Conservation (phyloP, 2,888 invertebrate species). For the Heliconius aoede region DNA sequence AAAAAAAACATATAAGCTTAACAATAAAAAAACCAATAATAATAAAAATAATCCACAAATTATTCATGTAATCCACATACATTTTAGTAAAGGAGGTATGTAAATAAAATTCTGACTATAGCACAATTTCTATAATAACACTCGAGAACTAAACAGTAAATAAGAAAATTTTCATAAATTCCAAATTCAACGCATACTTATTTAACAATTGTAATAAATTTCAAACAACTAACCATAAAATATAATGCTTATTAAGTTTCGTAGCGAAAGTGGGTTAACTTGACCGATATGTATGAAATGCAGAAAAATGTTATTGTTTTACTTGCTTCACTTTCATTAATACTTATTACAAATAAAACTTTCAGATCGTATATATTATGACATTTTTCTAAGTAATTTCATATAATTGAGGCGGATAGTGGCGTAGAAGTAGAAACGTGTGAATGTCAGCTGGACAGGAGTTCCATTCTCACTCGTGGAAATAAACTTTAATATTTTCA, state of each 20-base stretch:
- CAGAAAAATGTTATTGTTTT: constrained; percentile 42
- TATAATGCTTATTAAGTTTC: constrained; percentile 40
- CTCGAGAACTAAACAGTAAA: background rate
- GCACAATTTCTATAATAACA: background rate
- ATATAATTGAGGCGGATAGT: too few species aligned
- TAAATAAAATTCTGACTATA: background rate
- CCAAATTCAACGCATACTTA: constrained; percentile 17
- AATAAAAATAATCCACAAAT: too few species aligned
- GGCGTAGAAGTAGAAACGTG: too few species aligned
- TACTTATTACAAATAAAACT: background rate
- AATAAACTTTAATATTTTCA: too few species aligned
- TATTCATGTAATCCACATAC: too few species aligned
- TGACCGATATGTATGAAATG: constrained; percentile 40
- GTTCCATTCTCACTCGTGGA: too few species aligned
- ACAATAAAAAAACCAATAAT: too few species aligned
- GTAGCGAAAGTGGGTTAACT: constrained; percentile 39
- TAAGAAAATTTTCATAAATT: constrained; percentile 9
- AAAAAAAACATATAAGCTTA: too few species aligned
- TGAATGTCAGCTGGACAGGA: too few species aligned
- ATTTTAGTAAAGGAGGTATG: too few species aligned
- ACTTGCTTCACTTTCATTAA: constrained; percentile 6
- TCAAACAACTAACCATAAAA: constrained; percentile 35
- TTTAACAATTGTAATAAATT: constrained; percentile 33
- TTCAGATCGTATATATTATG: too few species aligned
- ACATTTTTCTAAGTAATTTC: too few species aligned